Percentiles rank a stretch among this genome's conserved stretches.
Evolutionary conservation across 2,888 invertebrate genomes (phyloP).

Genomic region (Lasioglossum lativentre): DNA sequence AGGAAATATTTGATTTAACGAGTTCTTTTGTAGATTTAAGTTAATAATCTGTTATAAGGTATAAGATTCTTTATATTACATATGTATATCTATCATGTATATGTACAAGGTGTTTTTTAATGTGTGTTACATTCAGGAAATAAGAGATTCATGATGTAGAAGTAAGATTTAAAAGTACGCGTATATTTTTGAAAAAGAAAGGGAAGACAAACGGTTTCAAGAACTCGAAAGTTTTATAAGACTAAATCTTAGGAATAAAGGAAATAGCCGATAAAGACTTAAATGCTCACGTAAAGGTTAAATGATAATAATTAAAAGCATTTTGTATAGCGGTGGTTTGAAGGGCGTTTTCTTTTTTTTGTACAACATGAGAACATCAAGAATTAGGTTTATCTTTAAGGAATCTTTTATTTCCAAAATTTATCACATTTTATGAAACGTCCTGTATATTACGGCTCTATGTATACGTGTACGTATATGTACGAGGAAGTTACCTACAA

Average conservation of each 20-base stretch:
- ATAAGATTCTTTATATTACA: conserved; percentile 75
- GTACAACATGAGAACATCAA: conserved; percentile 1
- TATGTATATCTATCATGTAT: conserved; percentile 62
- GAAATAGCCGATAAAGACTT: conserved; percentile 18
- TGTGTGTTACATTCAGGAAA: conserved; percentile 40
- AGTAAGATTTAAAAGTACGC: conserved; percentile 28
- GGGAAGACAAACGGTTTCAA: not conserved
- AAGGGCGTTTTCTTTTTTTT: conserved; percentile 1
- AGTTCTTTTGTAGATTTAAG: conserved; percentile 72
- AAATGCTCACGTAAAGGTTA: conserved; percentile 20
- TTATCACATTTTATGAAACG: conserved; percentile 46
- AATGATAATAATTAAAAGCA: not conserved
- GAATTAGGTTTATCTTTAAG: conserved; percentile 20
- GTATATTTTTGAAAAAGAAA: conserved; percentile 52
- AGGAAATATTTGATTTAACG: conserved; percentile 28
- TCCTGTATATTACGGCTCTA: conserved; percentile 33
- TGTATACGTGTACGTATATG: conserved; percentile 49
- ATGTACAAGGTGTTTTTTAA: conserved; percentile 49
- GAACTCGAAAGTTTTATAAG: conserved; percentile 43
- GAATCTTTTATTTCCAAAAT: conserved; percentile 54
- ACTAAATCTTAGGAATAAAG: conserved; percentile 26
- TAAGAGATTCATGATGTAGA: conserved; percentile 45
- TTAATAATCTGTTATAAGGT: conserved; percentile 73
- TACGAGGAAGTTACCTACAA: conserved; percentile 24
- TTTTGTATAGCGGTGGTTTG: not conserved